Conservation (phyloP, 2,888 invertebrate genomes). For the Thymelicus lineola region DNA sequence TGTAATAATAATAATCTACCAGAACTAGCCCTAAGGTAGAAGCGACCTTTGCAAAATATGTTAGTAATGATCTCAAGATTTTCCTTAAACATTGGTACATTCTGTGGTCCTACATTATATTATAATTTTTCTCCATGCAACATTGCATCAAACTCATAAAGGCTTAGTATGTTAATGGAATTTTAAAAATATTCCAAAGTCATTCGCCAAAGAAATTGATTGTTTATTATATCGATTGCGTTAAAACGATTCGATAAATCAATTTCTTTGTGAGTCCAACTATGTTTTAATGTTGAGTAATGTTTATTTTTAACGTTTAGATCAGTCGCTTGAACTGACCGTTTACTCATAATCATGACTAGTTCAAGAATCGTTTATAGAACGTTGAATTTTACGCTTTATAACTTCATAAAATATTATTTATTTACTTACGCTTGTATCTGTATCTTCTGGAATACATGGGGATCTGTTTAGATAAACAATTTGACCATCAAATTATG, state of each 20-base stretch:
- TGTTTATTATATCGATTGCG: slow-evolving; percentile 18
- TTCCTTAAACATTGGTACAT: no score
- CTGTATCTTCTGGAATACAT: no score
- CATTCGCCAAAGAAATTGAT: not conserved
- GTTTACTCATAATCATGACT: slow-evolving; percentile 49
- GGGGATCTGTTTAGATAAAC: not conserved
- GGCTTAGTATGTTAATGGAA: not conserved
- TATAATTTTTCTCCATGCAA: no score
- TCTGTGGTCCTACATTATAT: no score
- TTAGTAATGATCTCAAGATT: no score
- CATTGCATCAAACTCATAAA: not conserved
- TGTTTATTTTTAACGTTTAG: slow-evolving; percentile 59
- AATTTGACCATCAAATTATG: not conserved
- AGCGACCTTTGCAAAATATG: no score
- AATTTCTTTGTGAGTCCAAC: slow-evolving; percentile 33
- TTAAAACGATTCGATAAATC: slow-evolving; percentile 31
- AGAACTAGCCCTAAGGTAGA: no score
- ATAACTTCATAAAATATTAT: slow-evolving; percentile 28
- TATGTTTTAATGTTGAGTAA: slow-evolving; percentile 45
- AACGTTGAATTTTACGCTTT: slow-evolving; percentile 24
- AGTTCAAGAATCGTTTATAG: slow-evolving; percentile 16
- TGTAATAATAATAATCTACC: no score
- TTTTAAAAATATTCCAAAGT: slow-evolving; percentile 6
- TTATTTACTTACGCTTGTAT: not conserved
- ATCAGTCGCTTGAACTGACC: slow-evolving; percentile 52